These are phyloP conservation scores for Penaeus indicus DNA, from an alignment of 1,140 invertebrate species.

Conservation along the genomic window DNA sequence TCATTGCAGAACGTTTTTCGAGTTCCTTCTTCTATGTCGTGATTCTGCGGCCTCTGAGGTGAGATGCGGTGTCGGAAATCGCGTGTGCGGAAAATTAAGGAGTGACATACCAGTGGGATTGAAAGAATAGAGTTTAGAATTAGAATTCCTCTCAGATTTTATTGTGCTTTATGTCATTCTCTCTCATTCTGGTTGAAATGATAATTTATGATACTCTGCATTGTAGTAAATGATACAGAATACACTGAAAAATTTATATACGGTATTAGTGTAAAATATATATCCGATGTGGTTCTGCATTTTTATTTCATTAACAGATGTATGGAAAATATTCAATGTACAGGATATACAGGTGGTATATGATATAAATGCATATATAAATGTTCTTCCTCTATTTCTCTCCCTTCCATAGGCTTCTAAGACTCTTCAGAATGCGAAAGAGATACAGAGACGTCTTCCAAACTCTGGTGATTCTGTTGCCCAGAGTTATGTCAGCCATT, in stretches of 20 bases:
- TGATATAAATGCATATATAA: neutral
- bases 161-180: too few species aligned
- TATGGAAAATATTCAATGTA: neutral
- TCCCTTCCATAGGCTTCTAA: slow-evolving; percentile 68
- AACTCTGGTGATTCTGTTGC: slow-evolving; percentile 85
- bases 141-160: too few species aligned
- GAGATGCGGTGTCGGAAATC: neutral
- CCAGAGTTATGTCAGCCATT: slow-evolving; percentile 78
- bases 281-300: too few species aligned
- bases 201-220: too few species aligned
- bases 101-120: too few species aligned
- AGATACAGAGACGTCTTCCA: slow-evolving; percentile 91
- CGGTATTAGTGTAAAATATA: too few species aligned
- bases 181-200: too few species aligned
- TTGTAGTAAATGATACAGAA: too few species aligned
- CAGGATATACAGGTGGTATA: neutral
- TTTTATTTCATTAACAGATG: too few species aligned
- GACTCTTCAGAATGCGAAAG: slow-evolving; percentile 80
- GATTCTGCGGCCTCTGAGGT: slow-evolving; percentile 74
- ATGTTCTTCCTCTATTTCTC: neutral
- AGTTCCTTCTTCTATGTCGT: slow-evolving; percentile 81
- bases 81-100: too few species aligned
- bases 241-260: too few species aligned
- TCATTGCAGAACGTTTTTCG: slow-evolving; percentile 77
- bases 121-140: too few species aligned